Percentiles rank a stretch among this genome's conserved stretches.
phyloP scores from a whole-genome alignment of 2,888 invertebrate genomes.

The Pseudococcus viburni region DNA sequence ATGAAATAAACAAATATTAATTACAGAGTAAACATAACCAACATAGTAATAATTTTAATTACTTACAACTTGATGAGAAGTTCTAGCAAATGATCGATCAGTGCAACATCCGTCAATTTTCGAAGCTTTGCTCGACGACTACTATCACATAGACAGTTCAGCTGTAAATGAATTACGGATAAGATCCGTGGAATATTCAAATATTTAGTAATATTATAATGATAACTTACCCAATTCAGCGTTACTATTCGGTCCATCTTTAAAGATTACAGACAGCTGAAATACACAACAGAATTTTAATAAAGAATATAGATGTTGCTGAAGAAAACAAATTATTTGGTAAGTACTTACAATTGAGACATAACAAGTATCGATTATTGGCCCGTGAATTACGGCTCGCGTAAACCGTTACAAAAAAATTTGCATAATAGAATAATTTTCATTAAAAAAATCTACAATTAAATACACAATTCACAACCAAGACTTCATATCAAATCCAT shows the following conservation, averaged over 20 bases:
- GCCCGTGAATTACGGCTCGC: constrained; percentile 26
- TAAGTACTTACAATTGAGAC: not conserved
- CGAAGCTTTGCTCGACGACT: not conserved
- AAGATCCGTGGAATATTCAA: not conserved
- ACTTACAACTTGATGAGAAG: not conserved
- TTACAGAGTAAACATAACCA: not conserved
- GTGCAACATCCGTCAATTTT: not conserved
- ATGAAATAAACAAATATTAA: not conserved
- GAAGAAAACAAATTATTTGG: not conserved
- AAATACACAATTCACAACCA: not conserved
- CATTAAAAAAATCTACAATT: not conserved
- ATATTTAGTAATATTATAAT: not conserved
- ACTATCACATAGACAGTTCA: not conserved
- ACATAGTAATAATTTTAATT: not conserved
- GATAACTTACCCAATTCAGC: not conserved
- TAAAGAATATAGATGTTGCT: not conserved
- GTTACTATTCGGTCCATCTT: not conserved
- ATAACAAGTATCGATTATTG: not conserved
- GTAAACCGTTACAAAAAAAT: constrained; percentile 15
- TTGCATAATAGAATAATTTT: not conserved
- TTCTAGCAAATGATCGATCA: not conserved
- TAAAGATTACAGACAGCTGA: not conserved
- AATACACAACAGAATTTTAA: not conserved
- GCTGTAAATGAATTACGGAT: not conserved
- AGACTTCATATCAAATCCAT: not conserved